phyloP scores from a whole-genome alignment of 1,140 invertebrate genomes.

The Yoshiicerus persimilis region DNA sequence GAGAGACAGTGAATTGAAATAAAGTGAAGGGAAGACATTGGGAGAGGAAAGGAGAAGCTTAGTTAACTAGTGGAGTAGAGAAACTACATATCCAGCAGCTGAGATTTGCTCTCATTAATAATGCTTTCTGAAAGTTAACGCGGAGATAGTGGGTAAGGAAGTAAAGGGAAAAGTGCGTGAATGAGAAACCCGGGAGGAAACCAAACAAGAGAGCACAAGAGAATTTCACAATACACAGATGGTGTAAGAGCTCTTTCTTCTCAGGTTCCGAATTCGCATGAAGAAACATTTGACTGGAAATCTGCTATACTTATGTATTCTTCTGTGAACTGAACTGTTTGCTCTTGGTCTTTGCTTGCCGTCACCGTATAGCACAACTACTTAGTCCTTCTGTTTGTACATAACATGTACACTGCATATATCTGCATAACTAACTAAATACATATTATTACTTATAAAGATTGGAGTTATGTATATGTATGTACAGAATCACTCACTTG shows the following conservation, averaged over 20 bases:
- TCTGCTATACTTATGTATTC: constrained; percentile 37
- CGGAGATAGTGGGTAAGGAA: neutral
- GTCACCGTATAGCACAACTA: no score
- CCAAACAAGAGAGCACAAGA: neutral
- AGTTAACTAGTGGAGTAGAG: neutral
- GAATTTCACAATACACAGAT: constrained; percentile 28
- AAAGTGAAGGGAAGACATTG: neutral
- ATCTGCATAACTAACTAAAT: no score
- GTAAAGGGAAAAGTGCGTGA: neutral
- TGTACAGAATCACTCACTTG: neutral
- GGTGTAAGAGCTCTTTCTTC: constrained; percentile 25
- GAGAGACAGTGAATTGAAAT: neutral
- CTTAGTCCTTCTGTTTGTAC: no score
- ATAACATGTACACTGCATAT: no score
- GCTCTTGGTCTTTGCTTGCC: neutral
- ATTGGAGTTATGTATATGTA: no score
- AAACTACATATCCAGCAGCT: neutral
- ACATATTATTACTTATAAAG: no score
- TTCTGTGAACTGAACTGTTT: neutral
- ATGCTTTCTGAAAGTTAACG: constrained; percentile 18
- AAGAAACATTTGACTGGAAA: constrained; percentile 45
- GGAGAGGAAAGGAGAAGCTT: neutral
- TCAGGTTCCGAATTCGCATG: constrained; percentile 26
- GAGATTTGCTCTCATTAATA: constrained; percentile 14
- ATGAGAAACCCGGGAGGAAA: constrained; percentile 22